Percentiles rank a stretch among this genome's conserved stretches.
Evolutionary conservation across 2,888 invertebrate species (phyloP).

Genomic region (Cephus spinipes): DNA sequence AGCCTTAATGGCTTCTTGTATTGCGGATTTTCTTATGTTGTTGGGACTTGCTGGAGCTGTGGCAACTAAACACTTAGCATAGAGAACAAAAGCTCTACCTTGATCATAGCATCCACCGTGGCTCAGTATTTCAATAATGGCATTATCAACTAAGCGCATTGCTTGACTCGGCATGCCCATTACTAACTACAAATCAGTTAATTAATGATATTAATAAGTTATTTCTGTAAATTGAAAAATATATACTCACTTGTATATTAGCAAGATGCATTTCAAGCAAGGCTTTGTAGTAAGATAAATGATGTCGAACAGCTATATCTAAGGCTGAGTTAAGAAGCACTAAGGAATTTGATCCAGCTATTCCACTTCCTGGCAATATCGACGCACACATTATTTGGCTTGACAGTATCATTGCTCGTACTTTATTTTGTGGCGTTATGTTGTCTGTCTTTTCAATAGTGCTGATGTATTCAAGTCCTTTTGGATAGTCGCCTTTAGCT

Average conservation of each 20-base stretch:
- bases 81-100: conserved; percentile 80
- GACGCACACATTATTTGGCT: conserved; percentile 74
- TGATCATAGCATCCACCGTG: conserved; percentile 87
- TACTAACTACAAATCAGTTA: conserved; percentile 69
- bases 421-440: conserved; percentile 62
- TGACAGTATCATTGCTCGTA: conserved; percentile 77
- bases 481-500: conserved; percentile 62
- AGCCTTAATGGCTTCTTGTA: conserved; percentile 72
- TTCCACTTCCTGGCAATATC: conserved; percentile 71
- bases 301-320: conserved; percentile 79
- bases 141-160: conserved; percentile 75
- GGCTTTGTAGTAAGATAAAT: conserved; percentile 82
- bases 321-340: conserved; percentile 77
- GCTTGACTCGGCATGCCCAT: conserved; percentile 85
- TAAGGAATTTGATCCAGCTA: conserved; percentile 67
- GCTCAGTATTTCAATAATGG: conserved; percentile 79
- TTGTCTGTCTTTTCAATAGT: conserved; percentile 45
- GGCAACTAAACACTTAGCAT: conserved; percentile 83
- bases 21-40: conserved; percentile 68
- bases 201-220: neutral
- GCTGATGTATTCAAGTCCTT: conserved; percentile 49
- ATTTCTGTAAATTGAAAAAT: neutral
- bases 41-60: conserved; percentile 68
- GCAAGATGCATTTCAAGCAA: conserved; percentile 84
- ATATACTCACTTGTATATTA: conserved; percentile 71